Percentiles rank a stretch among this genome's conserved stretches.
Conservation (phyloP, 92 coral and sea anemone species). For the Metridium senile region DNA sequence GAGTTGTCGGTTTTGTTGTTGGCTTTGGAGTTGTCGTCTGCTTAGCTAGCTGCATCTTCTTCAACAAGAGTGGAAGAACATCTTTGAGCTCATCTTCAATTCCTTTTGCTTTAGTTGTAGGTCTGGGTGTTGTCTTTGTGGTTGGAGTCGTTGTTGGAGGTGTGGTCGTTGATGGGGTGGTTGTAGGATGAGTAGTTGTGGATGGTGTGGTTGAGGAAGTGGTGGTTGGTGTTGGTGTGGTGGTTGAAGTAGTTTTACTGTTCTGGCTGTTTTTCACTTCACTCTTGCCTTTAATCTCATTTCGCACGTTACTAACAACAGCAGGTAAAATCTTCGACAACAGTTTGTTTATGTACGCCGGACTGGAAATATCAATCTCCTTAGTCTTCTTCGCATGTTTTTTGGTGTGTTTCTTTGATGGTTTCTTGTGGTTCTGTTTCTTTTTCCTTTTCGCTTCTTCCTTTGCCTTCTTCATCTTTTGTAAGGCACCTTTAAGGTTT, state of each 20-base stretch:
- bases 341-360: conserved; percentile 44
- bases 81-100: conserved; percentile 61
- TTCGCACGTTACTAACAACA: conserved; percentile 56
- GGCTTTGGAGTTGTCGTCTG: conserved; percentile 53
- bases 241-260: conserved; percentile 1
- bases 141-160: conserved; percentile 41
- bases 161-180: conserved; percentile 32
- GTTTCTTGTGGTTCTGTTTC: conserved; percentile 14
- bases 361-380: conserved; percentile 9
- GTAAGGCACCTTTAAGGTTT: conserved; percentile 44
- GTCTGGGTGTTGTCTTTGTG: conserved; percentile 25
- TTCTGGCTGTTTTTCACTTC: not conserved
- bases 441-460: conserved; percentile 18
- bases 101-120: conserved; percentile 45
- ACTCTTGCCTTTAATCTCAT: conserved; percentile 20
- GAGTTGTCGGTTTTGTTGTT: conserved; percentile 44
- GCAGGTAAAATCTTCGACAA: conserved; percentile 69
- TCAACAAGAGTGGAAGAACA: conserved; percentile 71
- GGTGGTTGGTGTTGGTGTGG: conserved; percentile 19
- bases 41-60: conserved; percentile 45
- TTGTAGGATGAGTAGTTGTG: conserved; percentile 33
- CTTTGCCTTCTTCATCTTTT: conserved; percentile 34
- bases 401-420: conserved; percentile 22
- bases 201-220: conserved; percentile 20
- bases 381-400: conserved; percentile 15